These are phyloP conservation scores for Macquaria australasica DNA, from an alignment of 2,113 vertebrate species.

Conservation along the genomic window DNA sequence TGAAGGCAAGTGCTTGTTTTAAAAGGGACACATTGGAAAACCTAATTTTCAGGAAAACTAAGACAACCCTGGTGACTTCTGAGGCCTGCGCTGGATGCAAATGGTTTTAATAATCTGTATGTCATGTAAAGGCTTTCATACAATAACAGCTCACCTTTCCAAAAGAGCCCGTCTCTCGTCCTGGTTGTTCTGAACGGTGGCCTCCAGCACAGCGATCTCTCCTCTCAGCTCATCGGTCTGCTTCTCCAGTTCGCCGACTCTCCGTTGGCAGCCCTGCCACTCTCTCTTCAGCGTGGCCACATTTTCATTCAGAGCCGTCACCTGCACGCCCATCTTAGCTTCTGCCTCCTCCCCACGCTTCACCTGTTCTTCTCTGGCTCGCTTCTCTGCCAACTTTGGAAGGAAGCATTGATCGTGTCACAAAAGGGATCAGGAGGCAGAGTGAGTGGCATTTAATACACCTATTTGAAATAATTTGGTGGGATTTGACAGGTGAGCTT, in stretches of 20 bases:
- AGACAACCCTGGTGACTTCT: neutral
- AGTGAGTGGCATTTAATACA: neutral
- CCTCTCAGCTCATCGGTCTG: constrained; percentile 96
- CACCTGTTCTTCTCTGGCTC: constrained; percentile 88
- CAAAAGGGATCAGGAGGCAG: neutral
- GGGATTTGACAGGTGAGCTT: constrained; percentile 12
- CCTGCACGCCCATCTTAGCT: constrained; percentile 89
- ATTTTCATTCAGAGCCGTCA: constrained; percentile 95
- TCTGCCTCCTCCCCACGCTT: constrained; percentile 90
- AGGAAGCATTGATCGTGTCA: neutral
- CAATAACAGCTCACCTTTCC: constrained; percentile 86
- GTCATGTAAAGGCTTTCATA: neutral
- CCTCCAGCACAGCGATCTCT: constrained; percentile 96
- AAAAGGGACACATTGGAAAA: neutral
- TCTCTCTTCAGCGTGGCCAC: constrained; percentile 96
- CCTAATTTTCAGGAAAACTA: neutral
- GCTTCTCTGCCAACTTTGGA: constrained; percentile 87
- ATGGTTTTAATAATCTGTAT: neutral
- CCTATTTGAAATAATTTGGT: neutral
- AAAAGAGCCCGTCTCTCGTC: constrained; percentile 95
- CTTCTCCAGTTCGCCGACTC: constrained; percentile 94
- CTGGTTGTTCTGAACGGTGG: constrained; percentile 97
- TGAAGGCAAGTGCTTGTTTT: neutral
- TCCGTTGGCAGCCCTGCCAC: constrained; percentile 94
- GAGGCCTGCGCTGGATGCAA: neutral